Percentiles rank a stretch among this genome's conserved stretches.
phyloP scores from a whole-genome alignment of 2,888 invertebrate genomes.

The Melanargia galathea region DNA sequence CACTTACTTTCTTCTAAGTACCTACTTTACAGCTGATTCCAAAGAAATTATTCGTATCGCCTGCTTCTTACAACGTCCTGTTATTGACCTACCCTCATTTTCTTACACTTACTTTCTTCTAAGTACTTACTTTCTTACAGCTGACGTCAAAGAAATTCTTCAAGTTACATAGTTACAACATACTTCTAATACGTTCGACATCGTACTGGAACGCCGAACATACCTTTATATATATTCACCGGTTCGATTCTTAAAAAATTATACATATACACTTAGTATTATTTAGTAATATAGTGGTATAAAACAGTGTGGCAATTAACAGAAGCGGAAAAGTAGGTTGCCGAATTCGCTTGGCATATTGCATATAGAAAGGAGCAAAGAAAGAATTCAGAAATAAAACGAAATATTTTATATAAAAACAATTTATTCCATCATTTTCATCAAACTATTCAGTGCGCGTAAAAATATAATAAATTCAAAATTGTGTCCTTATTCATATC shows the following conservation, averaged over 20 bases:
- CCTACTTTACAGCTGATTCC: background rate
- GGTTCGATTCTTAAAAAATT: too few relatives aligned
- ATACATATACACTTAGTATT: too few relatives aligned
- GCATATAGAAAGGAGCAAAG: background rate
- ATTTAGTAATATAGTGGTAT: too few relatives aligned
- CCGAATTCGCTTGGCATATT: background rate
- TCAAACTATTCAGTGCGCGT: constrained; percentile 63
- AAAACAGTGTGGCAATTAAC: too few relatives aligned
- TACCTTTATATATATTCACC: too few relatives aligned
- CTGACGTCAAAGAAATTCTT: background rate
- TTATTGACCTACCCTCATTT: constrained; percentile 47
- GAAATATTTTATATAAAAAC: constrained; percentile 34
- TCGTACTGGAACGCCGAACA: too few relatives aligned
- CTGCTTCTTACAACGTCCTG: constrained; percentile 70
- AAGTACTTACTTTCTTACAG: background rate
- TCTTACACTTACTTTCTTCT: too few relatives aligned
- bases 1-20: too few relatives aligned
- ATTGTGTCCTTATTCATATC: constrained; percentile 39
- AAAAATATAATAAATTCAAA: constrained; percentile 50
- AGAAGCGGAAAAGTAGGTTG: too few relatives aligned
- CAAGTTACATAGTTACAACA: too few relatives aligned
- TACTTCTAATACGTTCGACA: too few relatives aligned
- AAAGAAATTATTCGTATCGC: background rate
- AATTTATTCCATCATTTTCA: constrained; percentile 50
- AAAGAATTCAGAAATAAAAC: background rate